phyloP scores from a whole-genome alignment of 2,888 invertebrate genomes.

The Xylota sylvarum region DNA sequence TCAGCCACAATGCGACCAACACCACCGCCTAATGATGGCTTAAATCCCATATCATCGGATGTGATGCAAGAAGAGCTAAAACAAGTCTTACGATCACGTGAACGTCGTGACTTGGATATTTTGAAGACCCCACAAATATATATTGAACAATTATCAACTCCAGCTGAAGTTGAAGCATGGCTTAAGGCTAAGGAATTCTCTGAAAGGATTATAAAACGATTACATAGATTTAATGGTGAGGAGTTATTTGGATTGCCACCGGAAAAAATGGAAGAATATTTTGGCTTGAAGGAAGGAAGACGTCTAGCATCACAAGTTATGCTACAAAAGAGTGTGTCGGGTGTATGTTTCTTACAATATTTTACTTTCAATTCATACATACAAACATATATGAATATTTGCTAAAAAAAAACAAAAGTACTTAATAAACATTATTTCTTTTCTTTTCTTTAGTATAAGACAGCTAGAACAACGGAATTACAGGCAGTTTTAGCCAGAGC shows the following conservation, averaged over 20 bases:
- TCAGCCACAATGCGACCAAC: slow-evolving; percentile 58
- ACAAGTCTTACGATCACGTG: slow-evolving; percentile 80
- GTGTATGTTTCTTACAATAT: slow-evolving; percentile 91
- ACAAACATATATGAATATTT: neutral
- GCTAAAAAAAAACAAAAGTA: neutral
- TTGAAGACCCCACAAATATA: slow-evolving; percentile 90
- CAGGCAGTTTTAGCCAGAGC: slow-evolving; percentile 90
- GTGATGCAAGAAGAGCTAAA: slow-evolving; percentile 78
- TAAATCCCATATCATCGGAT: slow-evolving; percentile 32
- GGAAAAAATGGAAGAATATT: slow-evolving; percentile 88
- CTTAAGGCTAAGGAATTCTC: slow-evolving; percentile 91
- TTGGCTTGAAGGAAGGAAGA: slow-evolving; percentile 91
- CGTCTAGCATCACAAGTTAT: slow-evolving; percentile 92
- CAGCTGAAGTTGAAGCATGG: slow-evolving; percentile 91
- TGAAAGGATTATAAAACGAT: slow-evolving; percentile 87
- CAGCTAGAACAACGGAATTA: slow-evolving; percentile 89
- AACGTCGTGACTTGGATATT: slow-evolving; percentile 87
- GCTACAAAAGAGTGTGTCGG: slow-evolving; percentile 91
- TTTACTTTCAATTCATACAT: neutral
- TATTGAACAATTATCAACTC: slow-evolving; percentile 90
- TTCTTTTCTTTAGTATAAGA: slow-evolving; percentile 88
- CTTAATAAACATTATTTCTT: neutral
- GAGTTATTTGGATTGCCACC: slow-evolving; percentile 90
- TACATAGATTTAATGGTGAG: slow-evolving; percentile 89
- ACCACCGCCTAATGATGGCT: slow-evolving; percentile 41